Evolutionary conservation across 2,888 invertebrate genomes (phyloP).

Genomic region (Gymnoscelis rufifasciata): DNA sequence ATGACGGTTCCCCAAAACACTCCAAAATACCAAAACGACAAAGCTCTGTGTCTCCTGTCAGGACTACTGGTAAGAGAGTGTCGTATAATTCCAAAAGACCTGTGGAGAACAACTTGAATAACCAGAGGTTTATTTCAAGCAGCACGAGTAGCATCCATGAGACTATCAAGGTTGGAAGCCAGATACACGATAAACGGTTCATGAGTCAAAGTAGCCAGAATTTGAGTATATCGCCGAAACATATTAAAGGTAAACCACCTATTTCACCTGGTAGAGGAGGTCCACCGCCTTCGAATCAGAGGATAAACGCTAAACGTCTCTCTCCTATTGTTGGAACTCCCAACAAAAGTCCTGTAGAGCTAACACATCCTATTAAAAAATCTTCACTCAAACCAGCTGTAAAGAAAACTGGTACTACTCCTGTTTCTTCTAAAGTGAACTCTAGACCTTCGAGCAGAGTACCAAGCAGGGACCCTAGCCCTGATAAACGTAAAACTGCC

Average conservation of each 20-base stretch:
- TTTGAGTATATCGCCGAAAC: conserved; percentile 54
- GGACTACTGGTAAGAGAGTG: conserved; percentile 39
- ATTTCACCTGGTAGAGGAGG: conserved; percentile 69
- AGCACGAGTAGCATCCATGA: conserved; percentile 74
- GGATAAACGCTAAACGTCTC: conserved; percentile 66
- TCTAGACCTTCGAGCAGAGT: conserved; percentile 67
- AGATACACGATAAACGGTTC: conserved; percentile 59
- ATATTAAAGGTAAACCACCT: conserved; percentile 70
- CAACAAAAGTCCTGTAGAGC: conserved; percentile 67
- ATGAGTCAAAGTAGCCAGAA: conserved; percentile 67
- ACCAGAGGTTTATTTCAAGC: conserved; percentile 66
- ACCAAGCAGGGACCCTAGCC: conserved; percentile 63
- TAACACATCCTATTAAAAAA: conserved; percentile 4
- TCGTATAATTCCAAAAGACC: conserved; percentile 42
- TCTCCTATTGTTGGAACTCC: conserved; percentile 75
- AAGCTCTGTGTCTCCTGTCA: conserved; percentile 64
- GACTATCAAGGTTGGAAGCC: conserved; percentile 62
- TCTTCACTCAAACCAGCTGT: conserved; percentile 37
- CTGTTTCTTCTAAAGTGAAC: conserved; percentile 64
- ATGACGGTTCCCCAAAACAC: conserved; percentile 68
- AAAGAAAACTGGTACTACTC: conserved; percentile 58
- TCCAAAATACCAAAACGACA: conserved; percentile 73
- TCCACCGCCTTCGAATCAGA: conserved; percentile 68
- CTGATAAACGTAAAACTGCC: conserved; percentile 57
- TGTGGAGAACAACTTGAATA: conserved; percentile 48